Base-by-base conservation (phyloP, 2,797 vertebrate genomes). In the Oreortyx pictus region DNA sequence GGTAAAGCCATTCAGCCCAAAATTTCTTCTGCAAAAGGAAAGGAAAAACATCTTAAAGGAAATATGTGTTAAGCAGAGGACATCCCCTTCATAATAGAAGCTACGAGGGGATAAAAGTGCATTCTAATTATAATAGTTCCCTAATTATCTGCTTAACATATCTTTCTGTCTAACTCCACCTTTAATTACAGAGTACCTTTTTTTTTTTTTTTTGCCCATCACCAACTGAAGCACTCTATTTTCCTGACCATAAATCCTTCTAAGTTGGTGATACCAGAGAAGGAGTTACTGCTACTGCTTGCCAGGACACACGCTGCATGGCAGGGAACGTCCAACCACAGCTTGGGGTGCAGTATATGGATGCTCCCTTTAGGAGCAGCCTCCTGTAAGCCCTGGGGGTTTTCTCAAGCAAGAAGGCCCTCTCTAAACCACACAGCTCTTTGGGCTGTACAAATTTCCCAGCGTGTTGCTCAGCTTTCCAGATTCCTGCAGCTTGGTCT, bases 91-190 rank as follows among this genome's bases (percentile, higher is more conserved):
- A 92, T 90, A 97, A 92, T 68, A 94, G 87, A 93, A 96, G 95
- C 88, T 96, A 97, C 96, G 92, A 95, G 60, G 94, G 96, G 95
- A 97, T 96, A 97, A 96, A 97, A 96, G 95, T 96, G 96, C 95
- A 94, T 96, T 96, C 94, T 96, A 98, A 97, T 98, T 97, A 97
- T 94, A 97, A 97, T 96, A 96, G 96, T 95, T 96, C 73, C 94
- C 96, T 98, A 98, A 98, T 98, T 98, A 98, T 97, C 96, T 92
- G 89, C 95, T 96, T 96, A 97, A 97, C 94, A 96, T 95, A 97
- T 98, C 96, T 97, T 97, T 97, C 96, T 97, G 96, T 96, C 97
- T 97, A 96, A 96, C 97, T 88, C 93, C 92, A 85, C 86, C 97
- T 97, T 97, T 97, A 98, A 97, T 98, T 97, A 97, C 87, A 96